These are phyloP conservation scores for Synergus umbraculus DNA, from an alignment of 2,888 invertebrate genomes.

Conservation along the genomic window DNA sequence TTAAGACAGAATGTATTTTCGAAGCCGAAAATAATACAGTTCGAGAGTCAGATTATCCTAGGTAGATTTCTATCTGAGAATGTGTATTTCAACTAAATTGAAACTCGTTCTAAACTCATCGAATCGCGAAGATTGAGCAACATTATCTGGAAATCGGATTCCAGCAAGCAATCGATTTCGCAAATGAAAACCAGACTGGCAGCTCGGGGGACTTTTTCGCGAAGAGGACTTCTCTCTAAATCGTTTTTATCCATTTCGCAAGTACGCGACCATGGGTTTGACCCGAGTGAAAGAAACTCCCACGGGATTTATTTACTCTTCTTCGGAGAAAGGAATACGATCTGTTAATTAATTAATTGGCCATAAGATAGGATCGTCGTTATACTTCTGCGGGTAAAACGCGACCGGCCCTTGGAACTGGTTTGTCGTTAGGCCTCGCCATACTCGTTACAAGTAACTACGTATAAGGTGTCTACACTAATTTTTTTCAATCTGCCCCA, in stretches of 20 bases:
- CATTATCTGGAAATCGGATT: slow-evolving; percentile 12
- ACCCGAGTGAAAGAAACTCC: slow-evolving; percentile 30
- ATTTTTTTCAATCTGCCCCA: slow-evolving; percentile 49
- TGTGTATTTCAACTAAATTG: neutral
- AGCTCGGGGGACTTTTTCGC: slow-evolving; percentile 4
- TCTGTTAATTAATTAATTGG: slow-evolving; percentile 59
- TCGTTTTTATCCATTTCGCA: neutral
- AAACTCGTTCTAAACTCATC: neutral
- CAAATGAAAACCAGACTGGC: slow-evolving; percentile 31
- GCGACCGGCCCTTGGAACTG: slow-evolving; percentile 51
- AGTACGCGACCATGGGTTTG: neutral
- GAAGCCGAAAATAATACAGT: neutral
- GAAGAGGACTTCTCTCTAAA: slow-evolving; percentile 1
- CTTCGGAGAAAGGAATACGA: slow-evolving; percentile 51
- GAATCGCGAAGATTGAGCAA: neutral
- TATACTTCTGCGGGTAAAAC: slow-evolving; percentile 48
- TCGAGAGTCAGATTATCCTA: too few species aligned
- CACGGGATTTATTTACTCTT: slow-evolving; percentile 51
- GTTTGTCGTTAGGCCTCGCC: slow-evolving; percentile 51
- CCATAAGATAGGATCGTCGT: slow-evolving; percentile 50
- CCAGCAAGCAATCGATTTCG: neutral
- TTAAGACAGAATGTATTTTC: neutral
- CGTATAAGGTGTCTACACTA: slow-evolving; percentile 49
- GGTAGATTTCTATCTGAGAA: neutral
- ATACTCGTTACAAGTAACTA: slow-evolving; percentile 45